Evolutionary conservation across 2,113 vertebrate species (phyloP).

Genomic region (Ageneiosus marmoratus): DNA sequence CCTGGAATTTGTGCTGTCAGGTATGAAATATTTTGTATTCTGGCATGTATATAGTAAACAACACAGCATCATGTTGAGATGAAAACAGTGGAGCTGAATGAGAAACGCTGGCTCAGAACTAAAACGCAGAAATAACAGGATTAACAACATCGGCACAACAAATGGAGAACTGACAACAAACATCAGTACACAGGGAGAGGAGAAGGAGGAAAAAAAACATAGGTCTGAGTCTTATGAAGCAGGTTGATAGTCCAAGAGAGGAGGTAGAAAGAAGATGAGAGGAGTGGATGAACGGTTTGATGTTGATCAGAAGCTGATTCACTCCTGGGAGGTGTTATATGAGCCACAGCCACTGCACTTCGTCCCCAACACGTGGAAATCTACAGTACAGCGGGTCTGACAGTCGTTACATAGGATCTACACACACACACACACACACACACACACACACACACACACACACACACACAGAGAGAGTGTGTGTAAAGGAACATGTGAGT

Average conservation of each 20-base stretch:
- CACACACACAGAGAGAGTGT: background rate
- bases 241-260: too few relatives aligned
- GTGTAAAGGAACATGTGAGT: too few relatives aligned
- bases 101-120: background rate
- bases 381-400: constrained; percentile 80
- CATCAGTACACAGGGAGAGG: background rate
- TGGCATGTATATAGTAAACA: background rate
- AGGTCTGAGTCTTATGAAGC: too few relatives aligned
- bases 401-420: constrained; percentile 96
- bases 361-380: constrained; percentile 92
- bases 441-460: background rate
- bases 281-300: background rate
- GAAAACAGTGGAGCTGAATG: background rate
- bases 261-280: background rate
- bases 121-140: background rate
- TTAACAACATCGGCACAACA: background rate
- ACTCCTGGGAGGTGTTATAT: constrained; percentile 89
- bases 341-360: constrained; percentile 89
- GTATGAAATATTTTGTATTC: background rate
- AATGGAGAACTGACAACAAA: background rate
- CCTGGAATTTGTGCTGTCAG: background rate
- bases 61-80: too few relatives aligned
- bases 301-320: constrained; percentile 60
- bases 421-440: background rate
- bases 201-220: background rate